Percentiles rank a stretch among this genome's conserved stretches.
phyloP scores from a whole-genome alignment of 2,888 invertebrate genomes.

The Luperina testacea region DNA sequence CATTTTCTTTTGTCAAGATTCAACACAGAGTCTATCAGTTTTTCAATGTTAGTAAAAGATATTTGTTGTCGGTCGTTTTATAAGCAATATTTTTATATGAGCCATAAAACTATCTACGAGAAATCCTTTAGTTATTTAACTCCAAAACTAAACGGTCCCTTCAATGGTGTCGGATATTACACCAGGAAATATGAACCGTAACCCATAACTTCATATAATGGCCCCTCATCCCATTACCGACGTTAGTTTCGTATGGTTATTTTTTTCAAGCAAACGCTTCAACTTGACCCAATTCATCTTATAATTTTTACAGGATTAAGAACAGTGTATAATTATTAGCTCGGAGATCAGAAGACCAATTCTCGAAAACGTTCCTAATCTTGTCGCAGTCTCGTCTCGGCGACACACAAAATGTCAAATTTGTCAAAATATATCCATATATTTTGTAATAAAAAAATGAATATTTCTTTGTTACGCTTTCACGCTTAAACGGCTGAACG shows the following conservation, averaged over 20 bases:
- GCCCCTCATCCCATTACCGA: conserved; percentile 24
- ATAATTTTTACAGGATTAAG: conserved; percentile 1
- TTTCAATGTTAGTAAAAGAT: conserved; percentile 26
- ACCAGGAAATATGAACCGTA: conserved; percentile 44
- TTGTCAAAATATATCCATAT: too few species aligned
- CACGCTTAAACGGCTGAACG: not conserved
- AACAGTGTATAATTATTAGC: not conserved
- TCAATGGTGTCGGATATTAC: conserved; percentile 46
- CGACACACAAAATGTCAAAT: too few species aligned
- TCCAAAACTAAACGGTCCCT: conserved; percentile 48
- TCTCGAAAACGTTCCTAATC: too few species aligned
- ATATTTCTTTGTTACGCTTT: not conserved
- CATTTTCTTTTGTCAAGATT: conserved; percentile 45
- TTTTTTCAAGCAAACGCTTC: conserved; percentile 29
- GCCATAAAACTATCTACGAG: conserved; percentile 46
- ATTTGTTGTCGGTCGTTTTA: conserved; percentile 25
- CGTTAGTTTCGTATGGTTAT: conserved; percentile 16
- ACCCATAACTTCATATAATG: conserved; percentile 30
- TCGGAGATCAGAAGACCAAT: too few species aligned
- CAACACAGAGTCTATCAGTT: conserved; percentile 26
- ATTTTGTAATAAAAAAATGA: too few species aligned
- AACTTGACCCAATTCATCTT: not conserved
- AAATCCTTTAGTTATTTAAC: conserved; percentile 39
- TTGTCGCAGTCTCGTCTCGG: too few species aligned
- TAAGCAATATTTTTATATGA: conserved; percentile 40